These are phyloP conservation scores for Scaptomyza pallida DNA, from an alignment of 1,140 invertebrate species.

Conservation along the genomic window DNA sequence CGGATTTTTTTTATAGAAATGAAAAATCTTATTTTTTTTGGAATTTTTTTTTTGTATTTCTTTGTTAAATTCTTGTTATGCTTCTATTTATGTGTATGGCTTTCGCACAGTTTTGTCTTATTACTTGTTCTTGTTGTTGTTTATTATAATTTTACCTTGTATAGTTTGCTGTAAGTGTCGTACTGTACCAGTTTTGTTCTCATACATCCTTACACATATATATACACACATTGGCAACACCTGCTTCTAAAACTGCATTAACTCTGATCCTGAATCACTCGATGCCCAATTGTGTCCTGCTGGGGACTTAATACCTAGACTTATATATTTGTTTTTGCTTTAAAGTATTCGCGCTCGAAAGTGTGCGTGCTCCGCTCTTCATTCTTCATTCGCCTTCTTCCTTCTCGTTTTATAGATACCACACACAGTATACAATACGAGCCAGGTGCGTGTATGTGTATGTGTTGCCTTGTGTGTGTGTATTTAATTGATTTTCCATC, in stretches of 20 bases:
- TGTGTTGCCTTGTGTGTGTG: slow-evolving; percentile 37
- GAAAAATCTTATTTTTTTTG: slow-evolving; percentile 52
- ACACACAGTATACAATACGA: slow-evolving; percentile 28
- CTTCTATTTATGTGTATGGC: slow-evolving; percentile 69
- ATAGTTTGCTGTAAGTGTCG: slow-evolving; percentile 82
- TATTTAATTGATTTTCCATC: slow-evolving; percentile 60
- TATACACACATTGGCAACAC: slow-evolving; percentile 64
- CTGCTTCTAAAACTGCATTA: neutral
- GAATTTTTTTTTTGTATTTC: slow-evolving; percentile 17
- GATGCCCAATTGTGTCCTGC: slow-evolving; percentile 41
- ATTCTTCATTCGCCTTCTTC: neutral
- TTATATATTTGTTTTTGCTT: slow-evolving; percentile 21
- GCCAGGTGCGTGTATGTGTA: slow-evolving; percentile 28
- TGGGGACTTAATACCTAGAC: slow-evolving; percentile 31
- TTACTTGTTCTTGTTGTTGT: slow-evolving; percentile 51
- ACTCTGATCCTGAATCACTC: slow-evolving; percentile 27
- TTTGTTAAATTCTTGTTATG: slow-evolving; percentile 76
- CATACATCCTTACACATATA: slow-evolving; percentile 34
- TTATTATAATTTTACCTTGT: slow-evolving; percentile 79
- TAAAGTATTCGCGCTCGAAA: slow-evolving; percentile 63
- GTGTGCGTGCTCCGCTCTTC: slow-evolving; percentile 5
- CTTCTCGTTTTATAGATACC: slow-evolving; percentile 10
- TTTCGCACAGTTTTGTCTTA: slow-evolving; percentile 50
- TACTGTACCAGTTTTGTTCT: slow-evolving; percentile 65
- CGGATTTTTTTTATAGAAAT: slow-evolving; percentile 78